Percentiles rank a stretch among this genome's conserved stretches.
These are phyloP conservation scores for Biston betularia DNA, from an alignment of 2,888 invertebrate genomes.

Conservation along the genomic window DNA sequence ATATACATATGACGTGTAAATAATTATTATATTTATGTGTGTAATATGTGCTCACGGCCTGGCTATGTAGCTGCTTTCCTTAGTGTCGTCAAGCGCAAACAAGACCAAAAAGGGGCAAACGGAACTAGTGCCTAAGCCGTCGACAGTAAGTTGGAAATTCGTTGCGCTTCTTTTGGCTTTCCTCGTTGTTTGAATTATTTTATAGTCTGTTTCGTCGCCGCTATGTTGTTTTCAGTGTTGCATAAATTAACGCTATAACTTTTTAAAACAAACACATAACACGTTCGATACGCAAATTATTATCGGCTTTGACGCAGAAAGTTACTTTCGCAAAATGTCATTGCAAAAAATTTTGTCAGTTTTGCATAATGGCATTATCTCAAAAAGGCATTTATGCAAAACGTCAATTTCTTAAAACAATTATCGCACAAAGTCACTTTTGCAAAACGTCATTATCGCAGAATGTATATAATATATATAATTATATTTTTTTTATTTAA, in stretches of 20 bases:
- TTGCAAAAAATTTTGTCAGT: too few species aligned
- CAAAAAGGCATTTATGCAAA: too few species aligned
- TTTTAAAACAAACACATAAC: background rate
- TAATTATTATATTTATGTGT: slow-evolving; percentile 58
- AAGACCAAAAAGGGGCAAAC: slow-evolving; percentile 59
- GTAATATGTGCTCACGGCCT: slow-evolving; percentile 64
- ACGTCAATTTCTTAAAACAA: too few species aligned
- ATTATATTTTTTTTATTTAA: too few species aligned
- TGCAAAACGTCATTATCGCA: too few species aligned
- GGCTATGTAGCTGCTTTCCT: slow-evolving; percentile 73
- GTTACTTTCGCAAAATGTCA: too few species aligned
- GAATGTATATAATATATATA: too few species aligned
- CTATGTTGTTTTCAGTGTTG: slow-evolving; percentile 18
- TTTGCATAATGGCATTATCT: too few species aligned
- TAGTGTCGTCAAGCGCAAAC: slow-evolving; percentile 71
- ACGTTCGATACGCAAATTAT: too few species aligned
- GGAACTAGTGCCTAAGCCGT: slow-evolving; percentile 58
- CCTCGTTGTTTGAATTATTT: slow-evolving; percentile 11
- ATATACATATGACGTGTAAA: slow-evolving; percentile 46
- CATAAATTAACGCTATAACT: background rate
- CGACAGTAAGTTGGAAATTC: slow-evolving; percentile 68
- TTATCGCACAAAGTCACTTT: too few species aligned
- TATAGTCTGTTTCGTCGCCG: slow-evolving; percentile 5
- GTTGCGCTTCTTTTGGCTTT: slow-evolving; percentile 34
- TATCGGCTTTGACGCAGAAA: too few species aligned